A percentile compares a stretch with the other conserved stretches of the same genome.
Evolutionary conservation across 2,113 vertebrate species (phyloP).

Genomic region (Gadus macrocephalus): DNA sequence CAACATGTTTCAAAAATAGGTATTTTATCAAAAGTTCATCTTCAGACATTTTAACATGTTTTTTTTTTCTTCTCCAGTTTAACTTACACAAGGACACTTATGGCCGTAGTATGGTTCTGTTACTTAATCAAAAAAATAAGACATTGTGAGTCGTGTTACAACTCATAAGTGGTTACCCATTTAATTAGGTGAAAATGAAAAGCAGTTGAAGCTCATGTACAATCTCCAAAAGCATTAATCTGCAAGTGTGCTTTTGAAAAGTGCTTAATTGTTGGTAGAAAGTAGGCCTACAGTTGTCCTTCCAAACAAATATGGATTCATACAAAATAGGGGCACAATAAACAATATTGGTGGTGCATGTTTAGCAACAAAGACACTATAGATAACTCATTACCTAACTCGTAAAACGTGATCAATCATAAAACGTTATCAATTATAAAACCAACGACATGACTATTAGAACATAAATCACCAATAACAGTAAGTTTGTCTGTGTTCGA

Average conservation of each 20-base stretch:
- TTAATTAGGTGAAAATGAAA: slow-evolving; percentile 5
- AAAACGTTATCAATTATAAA: no score
- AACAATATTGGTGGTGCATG: background rate
- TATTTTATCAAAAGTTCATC: slow-evolving; percentile 61
- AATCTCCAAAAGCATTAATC: slow-evolving; percentile 25
- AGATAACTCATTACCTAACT: slow-evolving; percentile 21
- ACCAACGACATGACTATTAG: no score
- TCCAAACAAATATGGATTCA: background rate
- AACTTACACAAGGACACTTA: slow-evolving; percentile 74
- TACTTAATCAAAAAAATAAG: slow-evolving; percentile 28
- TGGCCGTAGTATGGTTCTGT: slow-evolving; percentile 58
- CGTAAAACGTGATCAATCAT: no score
- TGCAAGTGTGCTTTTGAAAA: slow-evolving; percentile 54
- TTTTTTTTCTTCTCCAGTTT: slow-evolving; percentile 16
- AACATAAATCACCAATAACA: background rate
- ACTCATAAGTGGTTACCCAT: slow-evolving; percentile 18
- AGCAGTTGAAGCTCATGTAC: background rate
- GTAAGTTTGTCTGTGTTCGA: background rate
- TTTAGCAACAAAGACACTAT: background rate
- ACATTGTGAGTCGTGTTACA: slow-evolving; percentile 12
- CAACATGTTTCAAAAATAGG: slow-evolving; percentile 71
- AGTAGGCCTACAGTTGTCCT: slow-evolving; percentile 5
- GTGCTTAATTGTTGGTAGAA: slow-evolving; percentile 4
- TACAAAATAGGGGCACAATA: background rate
- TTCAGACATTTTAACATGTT: slow-evolving; percentile 47